Base-by-base conservation (phyloP, 2,888 invertebrate genomes). In the Drosophila diplacantha region DNA sequence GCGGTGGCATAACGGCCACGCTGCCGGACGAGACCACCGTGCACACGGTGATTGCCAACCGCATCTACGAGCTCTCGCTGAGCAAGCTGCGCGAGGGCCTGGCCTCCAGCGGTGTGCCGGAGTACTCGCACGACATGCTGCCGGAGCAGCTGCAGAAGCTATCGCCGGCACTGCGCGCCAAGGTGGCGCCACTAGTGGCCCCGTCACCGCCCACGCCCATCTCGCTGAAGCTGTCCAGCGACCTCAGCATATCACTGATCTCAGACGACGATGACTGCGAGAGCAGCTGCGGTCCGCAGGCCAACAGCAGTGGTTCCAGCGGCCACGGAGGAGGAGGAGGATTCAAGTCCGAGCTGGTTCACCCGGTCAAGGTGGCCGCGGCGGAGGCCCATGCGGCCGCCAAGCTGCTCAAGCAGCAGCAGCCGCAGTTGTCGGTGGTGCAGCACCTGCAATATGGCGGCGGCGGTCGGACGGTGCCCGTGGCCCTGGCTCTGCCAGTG, bases 211-310 rank as follows among this genome's bases (percentile, higher is more conserved):
- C 81, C 4, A 75, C 84, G 14, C 86, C 86, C 22, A 82, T 86
- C 60, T 86, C 86, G 8, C 69, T 83, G 3, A 86, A 87, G 50
- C 71, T 85, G 6, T 83, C 87, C 7, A 84, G 79, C 60, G 86
- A 87, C 69, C 77, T 87, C 58, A 87, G 87, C 73, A 87, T 87
- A 83, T 87, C 87, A 64, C 72, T 87, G 76, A 86, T 87, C 80
- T 87, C 87, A 73, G 87, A 87, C 63, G 87, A 87, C 53, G 86
- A 87, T 50, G 83, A 78, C 26, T 78, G 80, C 29, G 86, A 86
- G 37, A 66, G 59, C 47, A 74, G 39, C 38, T 39, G 41, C 41
- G 41, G 41, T 8, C 34, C 18, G n/a, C 61, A 61, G 24, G 43
- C 20, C 39, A 49, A 39, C 22, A 41, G 56, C 31, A 39, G 41